Evolutionary conservation across 1,140 invertebrate genomes (phyloP).

Genomic region (Brachystomella parvula): DNA sequence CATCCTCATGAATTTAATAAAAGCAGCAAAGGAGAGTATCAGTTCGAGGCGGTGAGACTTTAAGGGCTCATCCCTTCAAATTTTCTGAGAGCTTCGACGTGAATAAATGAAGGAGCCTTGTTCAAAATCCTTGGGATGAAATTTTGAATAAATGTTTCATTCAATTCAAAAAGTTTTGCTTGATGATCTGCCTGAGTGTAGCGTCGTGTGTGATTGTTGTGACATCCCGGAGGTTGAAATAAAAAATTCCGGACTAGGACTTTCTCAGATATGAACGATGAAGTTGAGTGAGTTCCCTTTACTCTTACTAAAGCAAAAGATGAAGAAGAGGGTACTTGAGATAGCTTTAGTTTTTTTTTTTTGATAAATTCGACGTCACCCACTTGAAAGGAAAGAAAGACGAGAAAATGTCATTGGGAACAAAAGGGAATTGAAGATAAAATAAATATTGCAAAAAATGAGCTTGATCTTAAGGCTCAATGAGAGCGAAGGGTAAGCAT

Average conservation of each 20-base stretch:
- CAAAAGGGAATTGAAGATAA: background rate
- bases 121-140: no score
- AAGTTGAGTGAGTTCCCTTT: background rate
- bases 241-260: no score
- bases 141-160: no score
- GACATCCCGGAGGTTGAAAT: background rate
- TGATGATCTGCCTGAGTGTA: no score
- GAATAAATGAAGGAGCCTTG: conserved; percentile 8
- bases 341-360: conserved; percentile 9
- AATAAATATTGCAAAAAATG: conserved; percentile 10
- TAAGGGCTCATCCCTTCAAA: conserved; percentile 4
- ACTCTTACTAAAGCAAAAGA: no score
- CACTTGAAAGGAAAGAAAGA: conserved; percentile 11
- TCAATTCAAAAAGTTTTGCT: no score
- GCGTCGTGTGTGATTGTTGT: conserved; percentile 12
- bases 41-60: background rate
- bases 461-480: background rate
- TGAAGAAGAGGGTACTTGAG: conserved; percentile 6
- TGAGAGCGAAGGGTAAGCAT: background rate
- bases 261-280: background rate
- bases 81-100: background rate
- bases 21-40: background rate
- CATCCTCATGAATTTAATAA: no score
- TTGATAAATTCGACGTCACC: conserved; percentile 12
- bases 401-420: conserved; percentile 1